Evolutionary conservation across 2,113 vertebrate species (phyloP).

Genomic region (Eleginops maclovinus): DNA sequence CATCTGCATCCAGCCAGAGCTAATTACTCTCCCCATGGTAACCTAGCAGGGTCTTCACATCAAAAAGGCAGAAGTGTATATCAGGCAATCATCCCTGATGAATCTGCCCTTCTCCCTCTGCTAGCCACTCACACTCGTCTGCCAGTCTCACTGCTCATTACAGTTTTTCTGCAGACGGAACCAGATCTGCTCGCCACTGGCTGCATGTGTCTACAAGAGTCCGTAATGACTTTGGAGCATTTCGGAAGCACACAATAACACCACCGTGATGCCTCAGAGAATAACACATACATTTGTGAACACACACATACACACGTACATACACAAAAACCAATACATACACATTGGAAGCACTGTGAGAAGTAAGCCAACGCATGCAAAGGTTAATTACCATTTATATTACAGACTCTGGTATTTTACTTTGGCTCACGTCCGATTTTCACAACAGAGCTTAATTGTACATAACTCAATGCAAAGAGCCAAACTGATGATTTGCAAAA

Average conservation of each 20-base stretch:
- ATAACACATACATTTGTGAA: slow-evolving; percentile 9
- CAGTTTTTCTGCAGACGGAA: slow-evolving; percentile 67
- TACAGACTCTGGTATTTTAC: slow-evolving; percentile 48
- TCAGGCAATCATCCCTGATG: slow-evolving; percentile 82
- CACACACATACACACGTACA: background rate
- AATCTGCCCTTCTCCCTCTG: slow-evolving; percentile 81
- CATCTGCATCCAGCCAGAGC: slow-evolving; percentile 79
- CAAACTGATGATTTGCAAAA: slow-evolving; percentile 58
- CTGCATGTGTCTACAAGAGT: slow-evolving; percentile 67
- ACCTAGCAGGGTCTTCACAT: slow-evolving; percentile 76
- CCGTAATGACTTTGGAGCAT: slow-evolving; percentile 69
- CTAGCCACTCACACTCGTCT: slow-evolving; percentile 75
- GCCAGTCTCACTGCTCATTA: slow-evolving; percentile 78
- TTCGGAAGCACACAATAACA: slow-evolving; percentile 60
- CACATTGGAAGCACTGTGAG: slow-evolving; percentile 38
- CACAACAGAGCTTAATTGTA: slow-evolving; percentile 18
- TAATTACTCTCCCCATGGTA: slow-evolving; percentile 83
- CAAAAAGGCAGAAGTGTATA: slow-evolving; percentile 78
- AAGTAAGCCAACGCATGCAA: slow-evolving; percentile 55
- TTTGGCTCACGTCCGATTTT: slow-evolving; percentile 50
- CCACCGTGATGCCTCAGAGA: slow-evolving; percentile 32
- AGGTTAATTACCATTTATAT: slow-evolving; percentile 75
- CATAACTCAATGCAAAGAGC: slow-evolving; percentile 25
- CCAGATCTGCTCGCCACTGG: slow-evolving; percentile 64
- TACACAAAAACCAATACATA: slow-evolving; percentile 29